Conservation (phyloP, 2,113 vertebrate genomes). For the Clarias magur region DNA sequence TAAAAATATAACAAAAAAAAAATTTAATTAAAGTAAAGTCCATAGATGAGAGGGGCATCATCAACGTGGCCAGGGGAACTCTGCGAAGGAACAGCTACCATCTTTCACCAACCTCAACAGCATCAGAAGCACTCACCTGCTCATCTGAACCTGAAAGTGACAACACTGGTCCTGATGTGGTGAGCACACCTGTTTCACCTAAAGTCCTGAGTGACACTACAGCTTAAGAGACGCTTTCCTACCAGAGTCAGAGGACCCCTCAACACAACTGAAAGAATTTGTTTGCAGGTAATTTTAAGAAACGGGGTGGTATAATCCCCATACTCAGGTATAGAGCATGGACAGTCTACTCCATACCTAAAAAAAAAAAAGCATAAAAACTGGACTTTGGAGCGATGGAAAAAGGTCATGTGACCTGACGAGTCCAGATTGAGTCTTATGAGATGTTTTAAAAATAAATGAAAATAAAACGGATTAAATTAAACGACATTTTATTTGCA, state of each 20-base stretch:
- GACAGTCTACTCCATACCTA: conserved; percentile 30
- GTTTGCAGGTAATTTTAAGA: neutral
- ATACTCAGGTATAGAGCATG: conserved; percentile 1
- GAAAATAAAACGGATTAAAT: no score
- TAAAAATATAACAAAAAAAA: no score
- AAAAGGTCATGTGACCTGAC: no score
- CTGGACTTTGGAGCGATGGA: no score
- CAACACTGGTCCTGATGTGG: no score
- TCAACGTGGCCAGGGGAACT: neutral
- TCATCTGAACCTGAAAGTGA: neutral
- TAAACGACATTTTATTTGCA: no score
- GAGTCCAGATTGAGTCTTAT: no score
- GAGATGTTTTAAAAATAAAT: no score
- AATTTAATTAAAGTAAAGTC: no score
- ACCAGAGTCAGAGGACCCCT: neutral
- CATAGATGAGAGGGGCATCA: no score
- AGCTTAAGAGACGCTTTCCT: neutral
- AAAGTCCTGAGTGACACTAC: neutral
- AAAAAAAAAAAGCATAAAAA: no score
- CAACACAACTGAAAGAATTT: neutral
- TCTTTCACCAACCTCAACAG: neutral
- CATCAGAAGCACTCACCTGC: neutral
- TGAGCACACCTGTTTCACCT: neutral
- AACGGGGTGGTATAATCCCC: conserved; percentile 34
- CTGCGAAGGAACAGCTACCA: conserved; percentile 29